A percentile compares a stretch with the other conserved stretches of the same genome.
Conservation (phyloP, 1,140 invertebrate species). For the Solenopsis fugax region DNA sequence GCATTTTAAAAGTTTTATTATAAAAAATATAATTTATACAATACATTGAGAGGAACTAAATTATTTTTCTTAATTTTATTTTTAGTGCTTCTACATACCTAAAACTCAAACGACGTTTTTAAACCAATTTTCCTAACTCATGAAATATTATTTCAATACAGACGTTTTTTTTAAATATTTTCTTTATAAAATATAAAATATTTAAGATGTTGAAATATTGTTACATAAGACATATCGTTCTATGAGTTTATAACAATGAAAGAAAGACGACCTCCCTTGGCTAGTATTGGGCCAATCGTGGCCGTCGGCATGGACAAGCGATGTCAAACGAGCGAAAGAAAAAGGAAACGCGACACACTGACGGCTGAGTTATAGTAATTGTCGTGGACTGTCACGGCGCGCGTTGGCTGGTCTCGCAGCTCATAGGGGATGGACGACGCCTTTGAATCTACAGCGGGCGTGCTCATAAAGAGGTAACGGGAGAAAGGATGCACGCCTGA, state of each 20-base stretch:
- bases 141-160: neutral
- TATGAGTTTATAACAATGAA: neutral
- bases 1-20: neutral
- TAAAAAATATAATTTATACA: neutral
- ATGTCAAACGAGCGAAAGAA: slow-evolving; percentile 35
- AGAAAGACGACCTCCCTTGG: neutral
- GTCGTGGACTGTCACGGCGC: slow-evolving; percentile 48
- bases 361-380: slow-evolving; percentile 64
- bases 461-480: slow-evolving; percentile 36
- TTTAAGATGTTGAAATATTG: neutral
- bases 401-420: slow-evolving; percentile 1
- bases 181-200: neutral
- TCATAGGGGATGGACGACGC: slow-evolving; percentile 22
- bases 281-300: slow-evolving; percentile 18
- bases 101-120: neutral
- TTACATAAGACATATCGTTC: neutral
- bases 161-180: neutral
- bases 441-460: slow-evolving; percentile 54
- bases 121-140: neutral
- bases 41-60: neutral
- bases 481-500: slow-evolving; percentile 41
- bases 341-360: slow-evolving; percentile 18
- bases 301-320: slow-evolving; percentile 19
- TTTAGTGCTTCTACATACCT: too few relatives aligned
- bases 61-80: too few relatives aligned